A percentile compares a stretch with the other conserved stretches of the same genome.
Evolutionary conservation across 1,140 invertebrate genomes (phyloP).

Genomic region (Lithobius niger): DNA sequence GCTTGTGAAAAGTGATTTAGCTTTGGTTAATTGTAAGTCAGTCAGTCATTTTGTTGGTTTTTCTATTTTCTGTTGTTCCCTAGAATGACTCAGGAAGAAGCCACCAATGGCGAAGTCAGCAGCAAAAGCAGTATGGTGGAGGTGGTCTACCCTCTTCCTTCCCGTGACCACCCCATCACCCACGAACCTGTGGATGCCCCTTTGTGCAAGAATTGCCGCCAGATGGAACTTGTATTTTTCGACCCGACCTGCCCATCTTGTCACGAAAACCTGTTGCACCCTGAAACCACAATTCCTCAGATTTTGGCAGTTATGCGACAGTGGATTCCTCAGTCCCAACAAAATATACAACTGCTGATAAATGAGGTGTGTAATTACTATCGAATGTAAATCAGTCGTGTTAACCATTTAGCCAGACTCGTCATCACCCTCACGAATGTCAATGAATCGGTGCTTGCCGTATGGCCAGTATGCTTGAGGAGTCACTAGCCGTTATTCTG

Average conservation of each 20-base stretch:
- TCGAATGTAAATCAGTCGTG: too few relatives aligned
- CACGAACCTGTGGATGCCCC: slow-evolving; percentile 38
- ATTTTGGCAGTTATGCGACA: slow-evolving; percentile 41
- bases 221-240: slow-evolving; percentile 37
- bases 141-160: background rate
- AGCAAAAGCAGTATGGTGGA: background rate
- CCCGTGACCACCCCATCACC: slow-evolving; percentile 25
- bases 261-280: slow-evolving; percentile 28
- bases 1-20: too few relatives aligned
- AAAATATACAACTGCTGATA: slow-evolving; percentile 34
- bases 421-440: too few relatives aligned
- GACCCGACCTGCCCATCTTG: slow-evolving; percentile 37
- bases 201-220: slow-evolving; percentile 34
- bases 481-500: too few relatives aligned
- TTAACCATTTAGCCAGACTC: too few relatives aligned
- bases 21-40: too few relatives aligned
- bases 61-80: too few relatives aligned
- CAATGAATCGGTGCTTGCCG: too few relatives aligned
- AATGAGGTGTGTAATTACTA: too few relatives aligned
- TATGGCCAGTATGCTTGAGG: too few relatives aligned
- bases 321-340: slow-evolving; percentile 42
- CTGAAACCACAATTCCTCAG: slow-evolving; percentile 33
- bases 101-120: background rate
- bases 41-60: too few relatives aligned
- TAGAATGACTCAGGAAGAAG: background rate